Conservation (phyloP, 2,888 invertebrate species). For the Philonicus albiceps region DNA sequence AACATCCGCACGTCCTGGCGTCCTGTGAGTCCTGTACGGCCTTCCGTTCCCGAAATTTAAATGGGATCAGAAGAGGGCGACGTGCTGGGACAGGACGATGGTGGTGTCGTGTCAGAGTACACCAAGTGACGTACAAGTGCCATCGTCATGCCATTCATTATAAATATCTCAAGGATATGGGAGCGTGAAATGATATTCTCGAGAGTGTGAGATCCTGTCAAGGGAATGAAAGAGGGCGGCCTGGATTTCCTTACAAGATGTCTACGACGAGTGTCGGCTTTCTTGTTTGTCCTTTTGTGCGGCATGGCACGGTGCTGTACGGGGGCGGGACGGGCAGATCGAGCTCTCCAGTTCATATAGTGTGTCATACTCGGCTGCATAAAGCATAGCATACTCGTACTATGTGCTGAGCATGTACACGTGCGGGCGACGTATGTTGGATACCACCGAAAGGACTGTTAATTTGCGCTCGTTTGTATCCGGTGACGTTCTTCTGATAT, state of each 20-base stretch:
- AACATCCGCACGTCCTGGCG: not conserved
- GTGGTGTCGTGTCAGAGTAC: constrained; percentile 24
- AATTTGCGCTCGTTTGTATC: constrained; percentile 51
- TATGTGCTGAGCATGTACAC: not conserved
- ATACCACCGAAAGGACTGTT: constrained; percentile 45
- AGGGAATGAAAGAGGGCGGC: constrained; percentile 36
- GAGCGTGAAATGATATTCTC: constrained; percentile 50
- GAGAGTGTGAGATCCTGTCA: constrained; percentile 38
- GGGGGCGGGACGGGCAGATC: not conserved
- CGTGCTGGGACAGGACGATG: not conserved
- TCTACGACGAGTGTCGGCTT: constrained; percentile 41
- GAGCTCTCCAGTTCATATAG: not conserved
- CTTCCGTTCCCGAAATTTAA: not conserved
- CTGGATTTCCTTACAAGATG: constrained; percentile 40
- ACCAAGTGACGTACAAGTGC: constrained; percentile 35
- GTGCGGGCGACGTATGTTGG: not conserved
- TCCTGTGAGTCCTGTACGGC: not conserved
- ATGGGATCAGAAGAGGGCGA: not conserved
- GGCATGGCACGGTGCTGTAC: not conserved
- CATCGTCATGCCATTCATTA: constrained; percentile 49
- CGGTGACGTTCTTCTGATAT: constrained; percentile 51
- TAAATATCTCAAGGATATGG: constrained; percentile 48
- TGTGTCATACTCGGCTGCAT: not conserved
- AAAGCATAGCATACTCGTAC: not conserved
- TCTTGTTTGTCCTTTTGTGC: constrained; percentile 41